phyloP scores from a whole-genome alignment of 2,113 vertebrate genomes.

The Atlantisia rogersi region DNA sequence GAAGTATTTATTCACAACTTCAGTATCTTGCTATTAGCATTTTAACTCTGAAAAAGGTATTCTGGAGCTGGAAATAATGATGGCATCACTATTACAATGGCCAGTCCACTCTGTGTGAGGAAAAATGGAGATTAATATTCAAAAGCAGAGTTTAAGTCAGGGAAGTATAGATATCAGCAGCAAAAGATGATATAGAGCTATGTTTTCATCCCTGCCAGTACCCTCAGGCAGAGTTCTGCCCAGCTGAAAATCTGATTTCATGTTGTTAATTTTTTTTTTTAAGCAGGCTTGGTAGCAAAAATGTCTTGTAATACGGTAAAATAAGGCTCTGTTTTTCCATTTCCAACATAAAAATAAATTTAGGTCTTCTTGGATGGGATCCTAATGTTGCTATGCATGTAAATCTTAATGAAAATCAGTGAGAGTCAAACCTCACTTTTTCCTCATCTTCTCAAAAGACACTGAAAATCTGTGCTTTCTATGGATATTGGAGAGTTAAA shows the following conservation, averaged over 20 bases:
- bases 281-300: background rate
- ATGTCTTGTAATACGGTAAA: background rate
- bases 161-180: background rate
- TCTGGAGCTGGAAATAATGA: background rate
- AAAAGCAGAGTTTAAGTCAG: background rate
- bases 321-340: background rate
- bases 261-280: background rate
- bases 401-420: background rate
- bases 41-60: background rate
- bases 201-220: background rate
- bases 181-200: background rate
- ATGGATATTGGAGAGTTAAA: rapidly evolving
- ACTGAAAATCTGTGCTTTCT: background rate
- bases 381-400: background rate
- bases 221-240: background rate
- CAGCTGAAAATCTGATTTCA: background rate
- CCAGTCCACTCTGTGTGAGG: background rate
- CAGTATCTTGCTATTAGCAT: background rate
- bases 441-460: background rate
- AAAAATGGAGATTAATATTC: background rate
- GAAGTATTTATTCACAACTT: background rate
- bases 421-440: background rate
- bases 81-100: background rate
- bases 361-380: background rate
- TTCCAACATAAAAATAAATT: background rate